Base-by-base conservation (phyloP, 2,113 vertebrate genomes). In the Fregata magnificens region DNA sequence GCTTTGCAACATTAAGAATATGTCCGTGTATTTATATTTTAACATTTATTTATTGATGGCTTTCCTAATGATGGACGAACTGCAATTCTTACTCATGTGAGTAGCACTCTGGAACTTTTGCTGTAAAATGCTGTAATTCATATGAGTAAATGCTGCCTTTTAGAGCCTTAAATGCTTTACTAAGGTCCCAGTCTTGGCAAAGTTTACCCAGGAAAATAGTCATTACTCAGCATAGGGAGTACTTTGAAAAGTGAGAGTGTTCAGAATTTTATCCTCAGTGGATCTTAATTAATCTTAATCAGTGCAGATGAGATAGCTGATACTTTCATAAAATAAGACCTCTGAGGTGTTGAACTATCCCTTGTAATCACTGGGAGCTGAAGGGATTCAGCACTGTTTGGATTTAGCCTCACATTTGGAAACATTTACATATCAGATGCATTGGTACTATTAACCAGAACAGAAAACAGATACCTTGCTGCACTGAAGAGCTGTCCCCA, bases 131-230 rank as follows among this genome's bases (percentile, higher is more conserved):
- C 88, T 9, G 47, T 78, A 94, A 95, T 92, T 97, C 94, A 93
- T 83, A 47, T 74, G 76, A 94, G 71, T 92, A 96, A 97, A 97
- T 96, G 76, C 85, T 88, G 82, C 95, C 92, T 95, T 97, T 92
- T 95, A 96, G n/a, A 94, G 63, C n/a, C 24, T 12, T 77, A 93
- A 88, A 92, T 83, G 82, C 82, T 90, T 79, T 91, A 74, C 26
- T 80, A 90, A 88, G 12, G 29, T 90, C 79, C 45, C 36, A 63
- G 42, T n/a, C 63, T 88, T 92, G 76, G 95, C 90, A 92, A 81
- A 77, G 53, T 66, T 97, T 93, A 62, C 29, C 32, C 63, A 88
- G 74, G 90, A 93, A 96, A 97, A 90, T 50, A 95, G 71, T 74
- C 79, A 93, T 96, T 86, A 88, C 67, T 66, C 80, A 95, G 71